phyloP scores from a whole-genome alignment of 2,113 vertebrate species.

The Ailurus styani region DNA sequence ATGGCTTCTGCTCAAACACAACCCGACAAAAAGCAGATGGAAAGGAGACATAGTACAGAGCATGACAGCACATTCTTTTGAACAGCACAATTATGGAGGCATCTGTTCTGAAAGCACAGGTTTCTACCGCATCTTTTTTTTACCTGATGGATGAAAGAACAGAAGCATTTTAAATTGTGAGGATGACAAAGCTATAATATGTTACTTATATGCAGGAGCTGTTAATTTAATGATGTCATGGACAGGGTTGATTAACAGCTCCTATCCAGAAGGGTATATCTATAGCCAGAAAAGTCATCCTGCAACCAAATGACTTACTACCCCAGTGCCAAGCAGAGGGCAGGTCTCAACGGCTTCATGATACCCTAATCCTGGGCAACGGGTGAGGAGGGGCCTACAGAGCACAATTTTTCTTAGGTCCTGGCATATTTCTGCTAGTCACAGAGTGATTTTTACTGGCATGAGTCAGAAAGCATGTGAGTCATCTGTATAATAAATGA shows the following conservation, averaged over 20 bases:
- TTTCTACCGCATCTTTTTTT: slow-evolving; percentile 26
- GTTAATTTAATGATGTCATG: slow-evolving; percentile 55
- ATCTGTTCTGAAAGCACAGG: slow-evolving; percentile 46
- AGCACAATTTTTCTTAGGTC: slow-evolving; percentile 65
- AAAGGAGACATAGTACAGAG: slow-evolving; percentile 37
- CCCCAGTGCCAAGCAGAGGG: slow-evolving; percentile 41
- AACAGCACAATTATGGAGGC: slow-evolving; percentile 46
- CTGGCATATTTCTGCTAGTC: slow-evolving; percentile 72
- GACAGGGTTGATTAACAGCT: slow-evolving; percentile 45
- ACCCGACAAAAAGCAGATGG: slow-evolving; percentile 59
- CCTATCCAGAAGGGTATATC: neutral
- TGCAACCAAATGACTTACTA: slow-evolving; percentile 57
- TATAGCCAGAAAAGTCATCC: slow-evolving; percentile 58
- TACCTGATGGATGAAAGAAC: slow-evolving; percentile 30
- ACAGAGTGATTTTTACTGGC: slow-evolving; percentile 71
- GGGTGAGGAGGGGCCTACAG: neutral
- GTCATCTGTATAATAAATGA: slow-evolving; percentile 77
- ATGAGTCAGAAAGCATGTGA: slow-evolving; percentile 78
- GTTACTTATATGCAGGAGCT: slow-evolving; percentile 32
- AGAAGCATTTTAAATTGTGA: neutral
- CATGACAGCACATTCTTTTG: slow-evolving; percentile 9
- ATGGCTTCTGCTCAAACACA: neutral
- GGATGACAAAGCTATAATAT: slow-evolving; percentile 8
- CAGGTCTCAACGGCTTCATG: slow-evolving; percentile 49
- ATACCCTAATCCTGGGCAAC: slow-evolving; percentile 3